A percentile compares a stretch with the other conserved stretches of the same genome.
Conservation (phyloP, 1,140 invertebrate genomes). For the Drosophila teissieri region DNA sequence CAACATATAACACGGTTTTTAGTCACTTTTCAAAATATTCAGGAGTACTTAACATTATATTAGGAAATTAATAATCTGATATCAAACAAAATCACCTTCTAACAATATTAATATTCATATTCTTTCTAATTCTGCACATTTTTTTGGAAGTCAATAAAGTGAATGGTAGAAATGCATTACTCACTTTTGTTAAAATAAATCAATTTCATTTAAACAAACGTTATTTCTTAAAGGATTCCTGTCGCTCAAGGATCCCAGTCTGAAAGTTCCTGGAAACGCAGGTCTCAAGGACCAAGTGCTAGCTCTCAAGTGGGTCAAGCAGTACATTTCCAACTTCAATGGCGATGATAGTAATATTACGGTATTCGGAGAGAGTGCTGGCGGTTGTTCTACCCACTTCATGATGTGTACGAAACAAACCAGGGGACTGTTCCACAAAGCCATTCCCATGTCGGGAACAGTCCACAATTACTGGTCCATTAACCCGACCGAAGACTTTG, state of each 20-base stretch:
- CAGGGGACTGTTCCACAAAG: slow-evolving; percentile 86
- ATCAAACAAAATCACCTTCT: no score
- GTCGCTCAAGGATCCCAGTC: slow-evolving; percentile 84
- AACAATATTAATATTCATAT: no score
- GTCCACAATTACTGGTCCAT: slow-evolving; percentile 85
- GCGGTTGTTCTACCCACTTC: slow-evolving; percentile 76
- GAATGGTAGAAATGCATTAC: no score
- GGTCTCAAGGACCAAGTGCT: slow-evolving; percentile 86
- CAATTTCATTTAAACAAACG: background rate
- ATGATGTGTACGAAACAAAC: slow-evolving; percentile 76
- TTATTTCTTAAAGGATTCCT: slow-evolving; percentile 86
- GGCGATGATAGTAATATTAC: slow-evolving; percentile 82
- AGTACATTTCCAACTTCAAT: slow-evolving; percentile 81
- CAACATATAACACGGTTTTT: no score
- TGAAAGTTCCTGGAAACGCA: slow-evolving; percentile 86
- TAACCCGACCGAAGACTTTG: slow-evolving; percentile 80
- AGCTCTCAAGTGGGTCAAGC: slow-evolving; percentile 84
- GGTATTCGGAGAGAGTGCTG: slow-evolving; percentile 84
- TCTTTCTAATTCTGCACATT: no score
- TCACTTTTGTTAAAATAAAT: background rate
- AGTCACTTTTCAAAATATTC: no score
- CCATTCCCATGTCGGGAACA: slow-evolving; percentile 87
- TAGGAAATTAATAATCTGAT: no score
- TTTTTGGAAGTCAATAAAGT: no score
- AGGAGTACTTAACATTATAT: no score